Percentiles rank a stretch among this genome's conserved stretches.
These are phyloP conservation scores for Panorpa germanica DNA, from an alignment of 2,888 invertebrate genomes.

Conservation along the genomic window DNA sequence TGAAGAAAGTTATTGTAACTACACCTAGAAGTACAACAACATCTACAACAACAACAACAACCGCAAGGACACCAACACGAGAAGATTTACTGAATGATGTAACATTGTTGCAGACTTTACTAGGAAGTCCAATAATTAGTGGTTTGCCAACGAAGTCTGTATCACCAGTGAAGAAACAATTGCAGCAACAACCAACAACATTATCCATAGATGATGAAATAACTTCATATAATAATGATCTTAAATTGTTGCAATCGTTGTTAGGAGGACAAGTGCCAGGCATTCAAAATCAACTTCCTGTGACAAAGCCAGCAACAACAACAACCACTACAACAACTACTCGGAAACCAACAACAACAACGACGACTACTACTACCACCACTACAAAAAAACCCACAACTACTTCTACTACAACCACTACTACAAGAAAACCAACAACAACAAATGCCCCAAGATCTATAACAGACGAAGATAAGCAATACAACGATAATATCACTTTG, in stretches of 20 bases:
- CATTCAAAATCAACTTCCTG: too few relatives aligned
- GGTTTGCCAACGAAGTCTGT: too few relatives aligned
- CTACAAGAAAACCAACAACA: conserved; percentile 10
- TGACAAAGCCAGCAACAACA: conserved; percentile 12
- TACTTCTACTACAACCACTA: conserved; percentile 10
- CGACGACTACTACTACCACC: conserved; percentile 15
- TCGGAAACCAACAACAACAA: conserved; percentile 11
- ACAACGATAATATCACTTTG: conserved; percentile 12
- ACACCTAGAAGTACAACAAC: conserved; percentile 18
- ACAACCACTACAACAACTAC: conserved; percentile 12
- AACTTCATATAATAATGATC: conserved; percentile 16
- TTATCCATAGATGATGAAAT: too few relatives aligned
- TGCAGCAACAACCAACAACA: too few relatives aligned
- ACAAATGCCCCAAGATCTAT: conserved; percentile 11
- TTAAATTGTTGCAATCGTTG: conserved; percentile 16
- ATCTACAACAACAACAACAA: conserved; percentile 19
- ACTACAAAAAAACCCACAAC: conserved; percentile 19
- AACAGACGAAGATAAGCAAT: conserved; percentile 12
- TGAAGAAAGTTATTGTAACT: conserved; percentile 21
- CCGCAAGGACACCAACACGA: too few relatives aligned
- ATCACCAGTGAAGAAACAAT: too few relatives aligned
- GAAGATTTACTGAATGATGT: too few relatives aligned
- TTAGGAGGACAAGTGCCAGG: conserved; percentile 16
- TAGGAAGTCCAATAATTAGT: conserved; percentile 17
- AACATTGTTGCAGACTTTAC: conserved; percentile 15